A percentile compares a stretch with the other conserved stretches of the same genome.
Conservation (phyloP, 2,797 vertebrate species). For the Acipenser oxyrinchus region DNA sequence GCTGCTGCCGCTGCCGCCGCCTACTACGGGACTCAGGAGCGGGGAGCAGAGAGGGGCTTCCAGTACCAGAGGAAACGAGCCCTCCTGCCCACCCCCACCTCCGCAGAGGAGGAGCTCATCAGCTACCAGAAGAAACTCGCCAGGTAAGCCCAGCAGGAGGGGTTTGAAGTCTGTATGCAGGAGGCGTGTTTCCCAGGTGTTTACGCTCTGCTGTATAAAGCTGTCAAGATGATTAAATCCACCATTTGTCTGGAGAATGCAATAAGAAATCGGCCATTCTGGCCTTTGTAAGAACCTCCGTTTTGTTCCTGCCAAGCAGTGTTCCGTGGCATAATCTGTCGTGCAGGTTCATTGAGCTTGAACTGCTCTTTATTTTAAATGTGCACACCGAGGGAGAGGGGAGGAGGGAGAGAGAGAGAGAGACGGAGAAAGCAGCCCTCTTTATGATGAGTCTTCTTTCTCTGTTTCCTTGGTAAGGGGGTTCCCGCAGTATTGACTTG, state of each 20-base stretch:
- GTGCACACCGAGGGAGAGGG: background rate
- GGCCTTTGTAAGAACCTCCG: too few species aligned
- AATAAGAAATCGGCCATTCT: too few species aligned
- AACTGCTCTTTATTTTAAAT: background rate
- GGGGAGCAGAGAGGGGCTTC: slow-evolving; percentile 53
- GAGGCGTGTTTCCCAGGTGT: background rate
- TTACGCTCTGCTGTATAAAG: background rate
- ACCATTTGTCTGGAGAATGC: too few species aligned
- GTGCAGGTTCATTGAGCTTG: background rate
- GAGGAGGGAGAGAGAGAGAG: background rate
- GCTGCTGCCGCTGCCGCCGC: slow-evolving; percentile 58
- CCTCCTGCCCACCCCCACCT: slow-evolving; percentile 59
- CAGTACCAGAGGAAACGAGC: slow-evolving; percentile 69
- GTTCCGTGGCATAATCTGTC: background rate
- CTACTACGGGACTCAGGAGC: slow-evolving; percentile 74
- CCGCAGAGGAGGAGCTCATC: slow-evolving; percentile 58
- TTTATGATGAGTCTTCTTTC: background rate
- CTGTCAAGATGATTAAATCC: too few species aligned
- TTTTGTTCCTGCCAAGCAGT: too few species aligned
- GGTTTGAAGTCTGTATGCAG: background rate
- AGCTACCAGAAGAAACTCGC: slow-evolving; percentile 24
- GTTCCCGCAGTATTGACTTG: background rate
- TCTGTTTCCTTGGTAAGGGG: too few species aligned
- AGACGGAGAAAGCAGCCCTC: background rate
- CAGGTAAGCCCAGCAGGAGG: slow-evolving; percentile 40